Evolutionary conservation across 2,797 vertebrate species (phyloP), one percentile per base, ranked within the genome.

Genomic region (Luscinia megarhynchos): DNA sequence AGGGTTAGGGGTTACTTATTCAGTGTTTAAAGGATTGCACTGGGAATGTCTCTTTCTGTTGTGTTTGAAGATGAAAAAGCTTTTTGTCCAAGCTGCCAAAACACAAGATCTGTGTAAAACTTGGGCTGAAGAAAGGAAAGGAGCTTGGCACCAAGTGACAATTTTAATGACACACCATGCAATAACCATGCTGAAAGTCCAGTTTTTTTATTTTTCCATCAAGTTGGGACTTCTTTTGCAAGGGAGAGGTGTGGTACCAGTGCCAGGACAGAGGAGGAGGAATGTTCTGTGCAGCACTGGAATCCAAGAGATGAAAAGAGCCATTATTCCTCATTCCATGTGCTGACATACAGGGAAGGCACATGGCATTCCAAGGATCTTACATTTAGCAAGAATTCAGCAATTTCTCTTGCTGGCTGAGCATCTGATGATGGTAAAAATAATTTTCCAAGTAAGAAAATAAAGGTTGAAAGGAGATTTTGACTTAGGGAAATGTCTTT

Each of bases 271-370:
- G 88, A 82, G 80, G 74, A 94, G 48, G 48, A 91, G 64, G 67
- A 93, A 92, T 61, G 74, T 88, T 82, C 48, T 88, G 63, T 69
- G 70, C 66, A 41, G 32, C 24, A 36, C 62, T 83, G 89, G 92
- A 85, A 72, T 87, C 72, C n/a, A 36, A 1, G 1, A 61, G 79
- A 63, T 96, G 87, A 91, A 94, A 54, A 0, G 1, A 29, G 9
- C 69, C 76, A 43, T 95, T 89, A 77, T 94, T 93, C 54, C 77
- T 76, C 12, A 1, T 79, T 77, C 74, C 74, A 7, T 67, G 45
- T 2, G 10, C 48, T 90, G 74, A 36, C 83, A 15, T 23, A 21
- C 0, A 66, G 43, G 5, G 38, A 66, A 69, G 61, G 78, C 57
- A 36, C n/a, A 1, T 50, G 84, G 61, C 53, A 74, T 70, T 61